A percentile compares a stretch with the other conserved stretches of the same genome.
These are phyloP conservation scores for Orius laevigatus DNA, from an alignment of 1,140 invertebrate genomes.

Conservation along the genomic window DNA sequence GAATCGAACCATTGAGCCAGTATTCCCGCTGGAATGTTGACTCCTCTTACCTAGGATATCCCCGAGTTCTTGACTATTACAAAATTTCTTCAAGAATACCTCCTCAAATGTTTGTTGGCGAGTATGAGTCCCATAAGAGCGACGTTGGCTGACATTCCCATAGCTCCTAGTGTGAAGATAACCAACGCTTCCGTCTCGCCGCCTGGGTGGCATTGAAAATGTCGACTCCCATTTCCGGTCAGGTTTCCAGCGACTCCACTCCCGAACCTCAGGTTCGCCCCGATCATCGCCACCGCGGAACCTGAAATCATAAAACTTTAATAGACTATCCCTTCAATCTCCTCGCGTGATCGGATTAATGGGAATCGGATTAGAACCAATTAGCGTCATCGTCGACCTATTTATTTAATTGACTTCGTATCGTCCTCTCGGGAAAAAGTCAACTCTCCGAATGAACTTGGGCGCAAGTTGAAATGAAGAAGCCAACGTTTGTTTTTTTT, in stretches of 20 bases:
- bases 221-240: constrained; percentile 45
- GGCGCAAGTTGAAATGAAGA: background rate
- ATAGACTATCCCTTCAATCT: background rate
- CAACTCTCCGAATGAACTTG: background rate
- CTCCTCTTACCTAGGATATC: no score
- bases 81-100: no score
- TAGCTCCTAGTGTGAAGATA: constrained; percentile 54
- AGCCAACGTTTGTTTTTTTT: background rate
- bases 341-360: background rate
- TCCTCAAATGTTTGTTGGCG: constrained; percentile 51
- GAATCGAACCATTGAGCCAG: no score
- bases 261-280: constrained; percentile 54
- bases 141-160: constrained; percentile 69
- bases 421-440: background rate
- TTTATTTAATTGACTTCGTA: background rate
- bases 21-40: no score
- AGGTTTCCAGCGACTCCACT: constrained; percentile 44
- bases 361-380: background rate
- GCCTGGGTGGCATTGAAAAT: constrained; percentile 60
- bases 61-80: no score
- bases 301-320: constrained; percentile 27
- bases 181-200: constrained; percentile 62
- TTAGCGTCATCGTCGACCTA: background rate
- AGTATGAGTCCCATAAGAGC: constrained; percentile 64
- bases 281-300: constrained; percentile 55